Evolutionary conservation across 2,888 invertebrate species (phyloP).

Genomic region (Antheraea yamamai): DNA sequence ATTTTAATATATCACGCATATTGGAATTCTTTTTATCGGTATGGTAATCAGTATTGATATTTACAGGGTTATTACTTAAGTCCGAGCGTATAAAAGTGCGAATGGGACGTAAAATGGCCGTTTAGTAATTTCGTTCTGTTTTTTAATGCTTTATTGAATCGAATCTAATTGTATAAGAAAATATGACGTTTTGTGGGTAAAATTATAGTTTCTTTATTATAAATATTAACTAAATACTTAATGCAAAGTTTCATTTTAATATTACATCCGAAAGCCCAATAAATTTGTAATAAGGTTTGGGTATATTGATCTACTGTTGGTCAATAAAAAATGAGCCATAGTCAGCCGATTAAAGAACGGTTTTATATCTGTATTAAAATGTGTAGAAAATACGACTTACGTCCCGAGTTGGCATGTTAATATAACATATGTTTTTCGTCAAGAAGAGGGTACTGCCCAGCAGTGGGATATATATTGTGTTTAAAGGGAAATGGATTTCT

Average conservation of each 20-base stretch:
- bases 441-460: no score
- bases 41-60: conserved; percentile 61
- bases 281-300: no score
- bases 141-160: conserved; percentile 12
- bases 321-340: no score
- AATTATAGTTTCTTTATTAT: background rate
- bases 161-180: conserved; percentile 8
- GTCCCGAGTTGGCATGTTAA: no score
- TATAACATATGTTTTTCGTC: no score
- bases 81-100: conserved; percentile 21
- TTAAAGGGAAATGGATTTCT: no score
- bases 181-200: background rate
- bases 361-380: no score
- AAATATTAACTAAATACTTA: background rate
- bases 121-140: conserved; percentile 20
- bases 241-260: background rate
- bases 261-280: background rate
- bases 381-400: no score
- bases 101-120: conserved; percentile 26
- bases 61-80: conserved; percentile 21
- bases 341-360: no score
- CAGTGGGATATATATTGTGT: no score
- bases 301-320: no score
- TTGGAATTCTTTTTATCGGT: conserved; percentile 68
- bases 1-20: conserved; percentile 80